Percentiles rank a stretch among this genome's conserved stretches.
Conservation (phyloP, 2,888 invertebrate species). For the Hybos culiciformis region DNA sequence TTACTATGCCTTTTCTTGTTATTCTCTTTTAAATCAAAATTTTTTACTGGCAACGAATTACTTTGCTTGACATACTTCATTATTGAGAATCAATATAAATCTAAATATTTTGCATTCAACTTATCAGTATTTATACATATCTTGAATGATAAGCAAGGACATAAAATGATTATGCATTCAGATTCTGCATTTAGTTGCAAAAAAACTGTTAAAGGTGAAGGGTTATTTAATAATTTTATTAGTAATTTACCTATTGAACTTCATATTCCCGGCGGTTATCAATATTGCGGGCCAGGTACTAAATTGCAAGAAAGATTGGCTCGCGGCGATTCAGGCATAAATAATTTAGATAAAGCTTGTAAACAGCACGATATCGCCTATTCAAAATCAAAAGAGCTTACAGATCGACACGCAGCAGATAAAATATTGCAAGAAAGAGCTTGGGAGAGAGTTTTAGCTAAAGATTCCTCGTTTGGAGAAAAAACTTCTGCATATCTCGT, state of each 20-base stretch:
- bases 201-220: slow-evolving; percentile 1
- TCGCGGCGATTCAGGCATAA: slow-evolving; percentile 16
- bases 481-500: slow-evolving; percentile 1
- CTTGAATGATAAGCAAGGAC: no score
- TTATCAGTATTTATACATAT: no score
- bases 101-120: no score
- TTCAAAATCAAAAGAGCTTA: not conserved
- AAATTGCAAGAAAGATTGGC: slow-evolving; percentile 15
- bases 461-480: slow-evolving; percentile 4
- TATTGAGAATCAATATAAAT: no score
- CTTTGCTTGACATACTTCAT: no score
- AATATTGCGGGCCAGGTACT: slow-evolving; percentile 18
- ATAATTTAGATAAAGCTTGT: slow-evolving; percentile 18
- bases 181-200: no score
- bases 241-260: slow-evolving; percentile 13
- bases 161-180: no score
- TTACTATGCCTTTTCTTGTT: no score
- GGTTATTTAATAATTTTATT: slow-evolving; percentile 10
- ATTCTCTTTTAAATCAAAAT: not conserved
- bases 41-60: no score
- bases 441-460: slow-evolving; percentile 6
- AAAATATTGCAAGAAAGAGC: slow-evolving; percentile 4
- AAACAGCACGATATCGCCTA: slow-evolving; percentile 11
- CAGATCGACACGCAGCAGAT: slow-evolving; percentile 1
- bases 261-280: slow-evolving; percentile 16